Evolutionary conservation across 2,888 invertebrate genomes (phyloP), one percentile per base, ranked within the genome.

Genomic region (Sylvicola fuscatus): DNA sequence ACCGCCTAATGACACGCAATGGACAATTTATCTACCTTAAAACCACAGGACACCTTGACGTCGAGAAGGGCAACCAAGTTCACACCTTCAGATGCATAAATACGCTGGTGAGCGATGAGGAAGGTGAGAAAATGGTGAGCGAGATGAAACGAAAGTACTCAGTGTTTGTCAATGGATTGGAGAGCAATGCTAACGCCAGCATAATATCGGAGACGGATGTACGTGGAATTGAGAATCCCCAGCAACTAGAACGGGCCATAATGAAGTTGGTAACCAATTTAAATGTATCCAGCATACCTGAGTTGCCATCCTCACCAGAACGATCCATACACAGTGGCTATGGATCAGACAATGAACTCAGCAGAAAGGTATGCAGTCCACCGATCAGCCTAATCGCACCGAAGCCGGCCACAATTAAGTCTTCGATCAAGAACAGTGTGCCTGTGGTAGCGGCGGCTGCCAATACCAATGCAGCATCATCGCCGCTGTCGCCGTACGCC

Each of bases 61-160:
- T 80, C 43, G 81, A 84, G 49, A 62, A 62, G 33, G 72, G 76
- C 5, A 79, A 82, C 44, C 71, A 71, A 38, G 80, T 84, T 16
- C 78, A 77, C 49, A 83, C 84, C 41, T 86, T 89, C 58, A 74
- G 86, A 28, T 89, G 87, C 56, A 70, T 87, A 37, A 89, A 89
- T 52, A 78, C 78, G 39, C 62, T 82, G 37, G 64, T 77, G 14
- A 69, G 73, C 41, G 70, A 76, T 39, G 72, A 74, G 41, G 82
- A 83, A 48, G 86, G 86, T 10, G 61, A 66, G 40, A 61, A 65
- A 39, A 68, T 78, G 48, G 72, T 81, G 42, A 66, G 69, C 34
- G 76, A 83, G 44, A 84, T 86, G 83, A 83, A 80, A 51, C 65
- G 65, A 40, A 70, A 74, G 51, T 84, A 73, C 60, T 77, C 82